Evolutionary conservation across 2,888 invertebrate species (phyloP), one percentile per base, ranked within the genome.

Genomic region (Diarsia mendica): DNA sequence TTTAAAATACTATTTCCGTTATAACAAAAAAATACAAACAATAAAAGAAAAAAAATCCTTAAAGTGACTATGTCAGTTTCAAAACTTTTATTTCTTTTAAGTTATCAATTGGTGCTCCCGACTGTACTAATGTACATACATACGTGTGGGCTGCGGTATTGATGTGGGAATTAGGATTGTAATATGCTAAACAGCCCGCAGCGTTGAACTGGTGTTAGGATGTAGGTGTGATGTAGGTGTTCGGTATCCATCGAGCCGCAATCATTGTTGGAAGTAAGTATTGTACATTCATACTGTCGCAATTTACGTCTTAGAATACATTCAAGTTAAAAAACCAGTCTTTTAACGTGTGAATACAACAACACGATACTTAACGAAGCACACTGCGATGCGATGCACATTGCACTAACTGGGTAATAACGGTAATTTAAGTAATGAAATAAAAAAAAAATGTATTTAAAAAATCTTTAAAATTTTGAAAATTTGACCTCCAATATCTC

Each of bases 151-250:
- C 18, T 51, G 55, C 23, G 69, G 72, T 74, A 72, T 79, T 64
- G 76, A 11, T 58, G 61, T 60, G 77, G 67, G 72, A 85, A 83
- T 83, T 81, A 58, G 65, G 20, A 66, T 73, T 69, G 81, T 80
- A 72, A 75, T 80, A 80, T 82, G 82, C 84, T 84, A 80, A 80
- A 75, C 84, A 84, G 84, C 44, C 48, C 49, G 60, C 8, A 70
- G 69, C 28, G 51, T 79, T 49, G 20, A 51, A 67, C 65, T 66
- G 77, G 33, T 49, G 53, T 65, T 53, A 33, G 44, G 11, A 13
- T 44, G 51, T 66, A 46, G 8, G 44, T 9, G 13, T 23, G 39
- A 39, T 8, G 18, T 64, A 28, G n/a, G 6, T 49, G 49, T 49
- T 53, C n/a, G 15, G 28, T 28, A 28, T 49, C 39, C 10, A 28